phyloP scores from a whole-genome alignment of 2,797 vertebrate species.

The Tokudaia tokunoshimensis region DNA sequence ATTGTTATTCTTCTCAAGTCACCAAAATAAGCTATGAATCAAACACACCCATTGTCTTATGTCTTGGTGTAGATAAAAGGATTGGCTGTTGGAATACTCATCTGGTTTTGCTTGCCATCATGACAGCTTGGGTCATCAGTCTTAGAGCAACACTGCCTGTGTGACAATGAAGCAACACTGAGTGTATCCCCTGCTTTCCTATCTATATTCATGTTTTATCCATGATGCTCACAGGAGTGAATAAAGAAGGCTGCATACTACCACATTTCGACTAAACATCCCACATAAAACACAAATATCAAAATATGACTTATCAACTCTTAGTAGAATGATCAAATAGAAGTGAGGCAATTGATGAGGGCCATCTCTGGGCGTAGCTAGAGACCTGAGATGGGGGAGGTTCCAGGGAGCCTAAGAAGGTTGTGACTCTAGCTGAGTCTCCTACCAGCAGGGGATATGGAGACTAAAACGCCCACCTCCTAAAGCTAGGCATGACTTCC shows the following conservation, averaged over 20 bases:
- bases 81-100: not conserved
- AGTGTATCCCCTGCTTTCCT: not conserved
- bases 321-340: not conserved
- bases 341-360: not conserved
- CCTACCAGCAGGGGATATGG: not conserved
- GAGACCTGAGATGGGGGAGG: not conserved
- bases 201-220: not conserved
- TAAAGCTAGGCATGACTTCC: not conserved
- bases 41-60: not conserved
- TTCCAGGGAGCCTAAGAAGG: not conserved
- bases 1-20: not conserved
- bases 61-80: conserved; percentile 1
- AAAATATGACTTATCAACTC: not conserved
- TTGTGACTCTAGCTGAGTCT: not conserved
- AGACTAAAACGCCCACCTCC: not conserved
- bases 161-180: not conserved
- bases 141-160: not conserved
- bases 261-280: not conserved
- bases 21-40: not conserved
- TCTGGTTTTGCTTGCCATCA: not conserved
- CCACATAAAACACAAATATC: not conserved
- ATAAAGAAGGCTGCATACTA: not conserved
- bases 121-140: not conserved
- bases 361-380: not conserved
- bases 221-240: not conserved